phyloP scores from a whole-genome alignment of 2,888 invertebrate genomes.

The Pheosia gnoma region DNA sequence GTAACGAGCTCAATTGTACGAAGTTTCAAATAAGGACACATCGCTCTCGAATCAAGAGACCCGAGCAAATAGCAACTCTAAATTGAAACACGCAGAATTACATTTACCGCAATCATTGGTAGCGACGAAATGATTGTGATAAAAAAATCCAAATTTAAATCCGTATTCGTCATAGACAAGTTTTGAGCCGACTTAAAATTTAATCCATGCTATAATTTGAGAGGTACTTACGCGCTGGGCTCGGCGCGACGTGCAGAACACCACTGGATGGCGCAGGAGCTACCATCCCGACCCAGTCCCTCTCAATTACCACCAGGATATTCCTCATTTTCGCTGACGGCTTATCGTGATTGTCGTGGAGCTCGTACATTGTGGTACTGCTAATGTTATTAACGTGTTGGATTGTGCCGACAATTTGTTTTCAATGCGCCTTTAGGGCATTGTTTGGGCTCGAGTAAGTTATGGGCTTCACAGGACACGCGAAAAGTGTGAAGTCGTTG shows the following conservation, averaged over 20 bases:
- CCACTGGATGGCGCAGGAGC: slow-evolving; percentile 36
- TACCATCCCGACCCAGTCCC: slow-evolving; percentile 36
- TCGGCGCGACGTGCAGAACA: slow-evolving; percentile 40
- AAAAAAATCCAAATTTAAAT: too few relatives aligned
- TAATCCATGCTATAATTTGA: neutral
- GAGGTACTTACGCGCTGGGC: slow-evolving; percentile 27
- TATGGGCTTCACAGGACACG: slow-evolving; percentile 4
- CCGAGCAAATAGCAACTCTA: too few relatives aligned
- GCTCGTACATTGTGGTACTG: slow-evolving; percentile 54
- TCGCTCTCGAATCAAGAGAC: too few relatives aligned
- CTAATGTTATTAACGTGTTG: slow-evolving; percentile 55
- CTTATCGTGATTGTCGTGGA: slow-evolving; percentile 51
- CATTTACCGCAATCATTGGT: too few relatives aligned
- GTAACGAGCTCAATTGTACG: too few relatives aligned
- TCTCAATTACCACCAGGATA: slow-evolving; percentile 75
- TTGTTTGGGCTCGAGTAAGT: slow-evolving; percentile 18
- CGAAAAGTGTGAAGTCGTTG: too few relatives aligned
- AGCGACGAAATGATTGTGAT: too few relatives aligned
- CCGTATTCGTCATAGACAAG: too few relatives aligned
- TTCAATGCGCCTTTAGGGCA: slow-evolving; percentile 35
- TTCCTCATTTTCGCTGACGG: slow-evolving; percentile 68
- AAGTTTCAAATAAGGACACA: too few relatives aligned
- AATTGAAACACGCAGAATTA: too few relatives aligned
- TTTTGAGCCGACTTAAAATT: too few relatives aligned
- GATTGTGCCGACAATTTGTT: slow-evolving; percentile 39